Percentiles rank a stretch among this genome's conserved stretches.
phyloP scores from a whole-genome alignment of 2,888 invertebrate species.

The Plemyria rubiginata region DNA sequence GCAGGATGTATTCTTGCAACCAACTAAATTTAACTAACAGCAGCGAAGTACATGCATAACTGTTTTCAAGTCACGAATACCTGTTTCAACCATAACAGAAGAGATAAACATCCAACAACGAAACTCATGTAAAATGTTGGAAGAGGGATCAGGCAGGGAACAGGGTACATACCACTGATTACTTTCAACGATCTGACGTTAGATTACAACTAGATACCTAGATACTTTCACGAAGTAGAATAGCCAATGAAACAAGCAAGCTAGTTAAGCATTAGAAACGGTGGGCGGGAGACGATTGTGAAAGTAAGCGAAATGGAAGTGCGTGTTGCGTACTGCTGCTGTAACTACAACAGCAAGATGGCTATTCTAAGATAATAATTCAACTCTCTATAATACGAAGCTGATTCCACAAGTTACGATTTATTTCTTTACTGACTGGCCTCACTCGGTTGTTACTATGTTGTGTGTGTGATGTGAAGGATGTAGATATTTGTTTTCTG shows the following conservation, averaged over 20 bases:
- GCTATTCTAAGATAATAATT: slow-evolving; percentile 18
- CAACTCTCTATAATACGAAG: slow-evolving; percentile 11
- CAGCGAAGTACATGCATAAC: no score
- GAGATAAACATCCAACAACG: not conserved
- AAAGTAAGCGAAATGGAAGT: slow-evolving; percentile 73
- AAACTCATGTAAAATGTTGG: no score
- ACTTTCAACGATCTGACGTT: no score
- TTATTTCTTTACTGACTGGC: not conserved
- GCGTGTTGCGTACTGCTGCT: slow-evolving; percentile 47
- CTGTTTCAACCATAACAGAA: not conserved
- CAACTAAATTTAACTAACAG: not conserved
- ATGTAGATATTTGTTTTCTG: no score
- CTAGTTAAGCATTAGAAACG: slow-evolving; percentile 57
- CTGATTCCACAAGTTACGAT: slow-evolving; percentile 1
- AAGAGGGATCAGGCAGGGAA: not conserved
- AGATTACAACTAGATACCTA: not conserved
- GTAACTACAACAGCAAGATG: slow-evolving; percentile 32
- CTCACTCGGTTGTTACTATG: not conserved
- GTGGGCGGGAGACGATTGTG: slow-evolving; percentile 64
- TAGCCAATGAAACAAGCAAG: slow-evolving; percentile 24
- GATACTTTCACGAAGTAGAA: slow-evolving; percentile 17
- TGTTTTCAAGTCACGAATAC: not conserved
- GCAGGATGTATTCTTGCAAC: not conserved
- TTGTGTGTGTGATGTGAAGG: no score
- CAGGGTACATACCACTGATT: no score